Evolutionary conservation across 2,113 vertebrate genomes (phyloP).

Genomic region (Phalacrocorax pelagicus): DNA sequence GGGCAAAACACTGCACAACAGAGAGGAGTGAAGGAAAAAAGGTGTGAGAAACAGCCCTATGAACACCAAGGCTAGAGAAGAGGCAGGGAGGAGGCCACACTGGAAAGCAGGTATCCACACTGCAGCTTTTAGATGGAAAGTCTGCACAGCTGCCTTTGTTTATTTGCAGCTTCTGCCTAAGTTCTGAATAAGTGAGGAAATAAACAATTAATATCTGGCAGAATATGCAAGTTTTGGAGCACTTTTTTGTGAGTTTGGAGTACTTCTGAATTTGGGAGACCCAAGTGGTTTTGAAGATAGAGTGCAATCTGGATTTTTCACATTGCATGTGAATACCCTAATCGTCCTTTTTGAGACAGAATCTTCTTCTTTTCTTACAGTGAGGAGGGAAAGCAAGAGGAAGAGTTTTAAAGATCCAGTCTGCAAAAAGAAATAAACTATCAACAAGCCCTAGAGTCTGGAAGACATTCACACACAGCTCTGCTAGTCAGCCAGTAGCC

Average conservation of each 20-base stretch:
- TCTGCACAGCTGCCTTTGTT: not conserved
- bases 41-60: not conserved
- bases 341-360: not conserved
- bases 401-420: not conserved
- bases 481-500: not conserved
- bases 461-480: not conserved
- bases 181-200: not conserved
- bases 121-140: not conserved
- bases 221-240: not conserved
- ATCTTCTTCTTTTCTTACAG: not conserved
- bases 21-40: not conserved
- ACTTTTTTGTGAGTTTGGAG: not conserved
- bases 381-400: not conserved
- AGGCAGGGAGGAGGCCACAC: not conserved
- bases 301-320: not conserved
- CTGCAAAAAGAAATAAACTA: not conserved
- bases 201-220: not conserved
- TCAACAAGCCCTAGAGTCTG: not conserved
- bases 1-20: not conserved
- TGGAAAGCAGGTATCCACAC: not conserved
- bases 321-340: not conserved
- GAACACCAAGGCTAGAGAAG: not conserved
- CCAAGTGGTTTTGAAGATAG: not conserved
- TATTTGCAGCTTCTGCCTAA: not conserved
- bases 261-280: not conserved